Base-by-base conservation (phyloP, 2,113 vertebrate species). In the Talpa occidentalis region DNA sequence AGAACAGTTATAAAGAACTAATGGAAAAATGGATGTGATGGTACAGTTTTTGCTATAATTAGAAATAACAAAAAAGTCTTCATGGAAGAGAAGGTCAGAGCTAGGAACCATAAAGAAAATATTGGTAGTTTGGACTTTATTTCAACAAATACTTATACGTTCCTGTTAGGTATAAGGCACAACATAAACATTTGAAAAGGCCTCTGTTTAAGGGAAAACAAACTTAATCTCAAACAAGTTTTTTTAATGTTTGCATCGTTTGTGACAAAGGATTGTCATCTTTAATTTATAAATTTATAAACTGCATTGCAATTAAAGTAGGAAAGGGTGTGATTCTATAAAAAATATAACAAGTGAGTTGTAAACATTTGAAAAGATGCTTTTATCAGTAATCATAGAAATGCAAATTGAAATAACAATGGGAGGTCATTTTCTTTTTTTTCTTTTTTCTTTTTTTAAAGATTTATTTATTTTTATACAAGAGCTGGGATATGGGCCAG, bases 271-370 rank as follows among this genome's bases (percentile, higher is more conserved):
- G 7, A 10, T 42, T 82, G 40, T 6, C 69, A 16, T 80, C 54
- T 84, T 91, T 69, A 37, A 88, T 83, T 81, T 81, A 76, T 74
- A 70, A 83, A 89, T 77, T 44, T 44, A 44, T 10, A 92, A 35
- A 80, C 30, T 21, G 90, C 21, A 59, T 35, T 10, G 35, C 78
- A 72, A 59, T 96, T 66, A 90, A 88, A 90, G 32, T 19, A 30
- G 3, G 16, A 70, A 92, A 80, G 16, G 10, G 3, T 40, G 28
- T 80, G 60, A 94, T 90, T n/a, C 44, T 69, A 88, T 35, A 79
- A 44, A 74, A 77, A 42, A 37, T 35, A 73, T 22, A 85, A 47
- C 47, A 56, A 73, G 64, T 74, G n/a, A 88, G 47, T n/a, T 62
- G 14, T 72, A 70, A 67, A 60, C 26, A 78, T 79, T 56, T 76